Base-by-base conservation (phyloP, 2,888 invertebrate genomes). In the Agrotis ipsilon region DNA sequence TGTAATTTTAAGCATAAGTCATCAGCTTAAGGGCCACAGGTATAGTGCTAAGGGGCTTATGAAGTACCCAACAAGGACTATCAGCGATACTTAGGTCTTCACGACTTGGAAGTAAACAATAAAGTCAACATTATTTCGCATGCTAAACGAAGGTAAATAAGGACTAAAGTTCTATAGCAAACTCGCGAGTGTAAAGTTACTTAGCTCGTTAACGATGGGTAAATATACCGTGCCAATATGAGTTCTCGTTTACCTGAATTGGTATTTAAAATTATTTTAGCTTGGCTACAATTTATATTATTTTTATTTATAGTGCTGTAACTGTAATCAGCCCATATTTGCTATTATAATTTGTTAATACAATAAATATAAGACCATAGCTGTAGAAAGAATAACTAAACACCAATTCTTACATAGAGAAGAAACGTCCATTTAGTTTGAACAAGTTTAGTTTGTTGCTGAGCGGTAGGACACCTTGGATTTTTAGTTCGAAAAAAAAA, bases 181-280 rank as follows among this genome's bases (percentile, higher is more conserved):
- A 59, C 64, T 43, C 46, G 51, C 49, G 19, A 13, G 49, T 54
- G 61, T 58, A 48, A 54, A n/a, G n/a, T n/a, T n/a, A 61, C 9
- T 48, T 55, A 21, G 32, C 76, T 48, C 39, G 68, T 75, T 69
- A 55, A 66, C 54, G 19, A 57, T 59, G n/a, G 3, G 43, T 65
- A 80, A 81, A 78, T 16, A 76, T 48, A 24, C 24, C 1, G 14
- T 48, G 65, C 63, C 64, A 75, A 66, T 65, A 55, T 27, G 21
- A 61, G 43, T 27, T 62, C 52, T 46, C 18, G 18, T 9, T 69
- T 69, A 54, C 9, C 7, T 58, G 14, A 21, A 46, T 51, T 24
- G 24, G n/a, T 46, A 18, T 16, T 24, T 5, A 21, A 39, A 16
- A 57, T 60, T 13, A 14, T 43, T 43, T 55, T 19, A 43, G 43